Conservation (phyloP, 1,140 invertebrate species). For the Ladona fulva region DNA sequence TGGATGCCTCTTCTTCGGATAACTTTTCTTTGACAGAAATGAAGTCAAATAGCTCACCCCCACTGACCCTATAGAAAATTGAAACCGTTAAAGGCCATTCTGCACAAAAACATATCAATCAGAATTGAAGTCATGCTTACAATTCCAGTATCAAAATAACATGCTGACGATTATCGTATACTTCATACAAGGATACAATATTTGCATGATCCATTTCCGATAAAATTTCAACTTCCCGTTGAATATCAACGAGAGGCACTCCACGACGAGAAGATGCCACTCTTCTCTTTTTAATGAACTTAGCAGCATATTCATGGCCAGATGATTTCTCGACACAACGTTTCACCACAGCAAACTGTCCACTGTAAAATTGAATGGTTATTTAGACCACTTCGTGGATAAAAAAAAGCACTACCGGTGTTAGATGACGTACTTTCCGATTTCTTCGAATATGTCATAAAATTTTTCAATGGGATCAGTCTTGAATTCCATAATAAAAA, state of each 20-base stretch:
- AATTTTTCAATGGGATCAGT: constrained; percentile 48
- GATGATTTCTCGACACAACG: constrained; percentile 48
- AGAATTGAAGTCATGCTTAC: constrained; percentile 34
- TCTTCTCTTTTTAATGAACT: constrained; percentile 57
- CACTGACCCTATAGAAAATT: constrained; percentile 31
- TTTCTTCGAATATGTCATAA: constrained; percentile 49
- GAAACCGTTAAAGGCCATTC: not conserved
- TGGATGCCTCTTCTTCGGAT: constrained; percentile 54
- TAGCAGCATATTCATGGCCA: constrained; percentile 54
- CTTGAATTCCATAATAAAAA: constrained; percentile 43
- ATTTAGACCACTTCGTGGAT: not conserved
- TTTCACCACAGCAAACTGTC: constrained; percentile 63
- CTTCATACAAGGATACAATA: constrained; percentile 52
- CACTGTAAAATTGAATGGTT: constrained; percentile 39
- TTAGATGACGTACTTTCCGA: constrained; percentile 45
- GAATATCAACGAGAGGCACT: constrained; percentile 45
- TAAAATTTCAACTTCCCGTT: constrained; percentile 52
- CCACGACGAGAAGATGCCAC: constrained; percentile 37
- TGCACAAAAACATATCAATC: not conserved
- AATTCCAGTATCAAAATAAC: constrained; percentile 57
- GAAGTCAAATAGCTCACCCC: constrained; percentile 52
- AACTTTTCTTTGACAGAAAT: constrained; percentile 41
- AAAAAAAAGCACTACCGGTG: not conserved
- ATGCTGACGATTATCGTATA: constrained; percentile 52
- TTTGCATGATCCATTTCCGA: constrained; percentile 49